Percentiles rank a stretch among this genome's conserved stretches.
These are phyloP conservation scores for Zelostemma sp. DNA, from an alignment of 1,140 invertebrate species.

Conservation along the genomic window DNA sequence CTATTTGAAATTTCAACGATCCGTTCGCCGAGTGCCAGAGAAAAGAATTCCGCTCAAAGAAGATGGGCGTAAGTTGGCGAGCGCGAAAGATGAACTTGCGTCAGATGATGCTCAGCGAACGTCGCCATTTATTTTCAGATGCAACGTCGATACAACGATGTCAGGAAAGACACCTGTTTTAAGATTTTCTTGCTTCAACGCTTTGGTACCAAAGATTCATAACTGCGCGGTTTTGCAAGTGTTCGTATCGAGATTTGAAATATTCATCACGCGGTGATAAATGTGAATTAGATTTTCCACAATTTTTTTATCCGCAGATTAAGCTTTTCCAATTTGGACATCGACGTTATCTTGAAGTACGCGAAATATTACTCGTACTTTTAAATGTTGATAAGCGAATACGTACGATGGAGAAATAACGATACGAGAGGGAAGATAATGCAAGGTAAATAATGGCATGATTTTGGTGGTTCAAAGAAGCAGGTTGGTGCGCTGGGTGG, in stretches of 20 bases:
- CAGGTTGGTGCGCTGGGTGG: conserved; percentile 71
- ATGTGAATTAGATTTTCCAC: too few species aligned
- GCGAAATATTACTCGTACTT: too few species aligned
- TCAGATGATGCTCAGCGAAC: conserved; percentile 45
- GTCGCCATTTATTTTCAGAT: conserved; percentile 49
- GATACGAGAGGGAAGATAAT: too few species aligned
- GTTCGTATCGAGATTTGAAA: too few species aligned
- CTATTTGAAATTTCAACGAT: neutral
- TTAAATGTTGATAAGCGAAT: neutral
- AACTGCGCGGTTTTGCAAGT: too few species aligned
- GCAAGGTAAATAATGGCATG: conserved; percentile 44
- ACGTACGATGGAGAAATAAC: neutral
- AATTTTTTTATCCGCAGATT: too few species aligned
- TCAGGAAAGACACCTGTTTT: conserved; percentile 49
- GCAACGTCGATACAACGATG: conserved; percentile 42
- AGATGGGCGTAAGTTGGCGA: conserved; percentile 40
- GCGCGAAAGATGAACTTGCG: conserved; percentile 34
- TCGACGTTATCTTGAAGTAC: too few species aligned
- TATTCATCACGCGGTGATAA: too few species aligned
- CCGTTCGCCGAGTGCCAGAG: neutral
- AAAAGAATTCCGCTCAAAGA: conserved; percentile 28
- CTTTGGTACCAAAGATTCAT: too few species aligned
- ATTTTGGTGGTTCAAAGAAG: conserved; percentile 51
- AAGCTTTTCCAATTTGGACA: too few species aligned
- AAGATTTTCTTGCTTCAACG: conserved; percentile 24